Evolutionary conservation across 2,797 vertebrate species (phyloP), one percentile per base, ranked within the genome.

Genomic region (Sternarchorhynchus goeldii): DNA sequence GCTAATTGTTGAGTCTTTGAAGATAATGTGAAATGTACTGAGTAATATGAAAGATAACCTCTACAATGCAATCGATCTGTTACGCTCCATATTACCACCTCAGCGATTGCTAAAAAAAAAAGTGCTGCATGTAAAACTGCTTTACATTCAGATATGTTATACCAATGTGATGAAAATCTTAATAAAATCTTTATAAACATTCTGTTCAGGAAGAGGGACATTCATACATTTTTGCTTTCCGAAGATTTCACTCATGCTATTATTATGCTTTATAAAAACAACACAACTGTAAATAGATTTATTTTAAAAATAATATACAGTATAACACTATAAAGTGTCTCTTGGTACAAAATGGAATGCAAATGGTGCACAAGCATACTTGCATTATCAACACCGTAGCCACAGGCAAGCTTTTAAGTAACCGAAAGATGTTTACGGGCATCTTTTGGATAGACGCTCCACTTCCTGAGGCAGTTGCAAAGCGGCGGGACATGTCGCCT

Each of bases 381-480:
- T 45, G 20, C 16, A 31, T 55, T 36, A 55, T 41, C 18, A 55
- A n/a, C 50, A 12, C 85, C 89, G 86, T 85, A 79, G 63, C 60
- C 81, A 41, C 53, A 60, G 50, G 69, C 18, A 60, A 36, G 21
- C 73, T 25, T 63, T 2, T 17, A 14, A 67, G n/a, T 58, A 70
- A 32, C 67, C 32, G 45, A 34, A 73, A 5, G 79, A 83, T 39
- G 60, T 79, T 29, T 86, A 86, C 17, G 80, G 84, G 21, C 2
- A 69, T 53, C 80, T 85, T 6, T 86, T 83, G 85, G 7, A 34
- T 5, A 45, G 5, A 85, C 80, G 2, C 20, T 81, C 12, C 1
- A 8, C 18, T 85, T 86, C 63, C 14, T 86, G 25, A 60, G 55
- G 31, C 69, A 72, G 78, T 85, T 86, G 82, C 45, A 79, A 21